phyloP scores from a whole-genome alignment of 1,140 invertebrate species.

The Danaus melanippus region DNA sequence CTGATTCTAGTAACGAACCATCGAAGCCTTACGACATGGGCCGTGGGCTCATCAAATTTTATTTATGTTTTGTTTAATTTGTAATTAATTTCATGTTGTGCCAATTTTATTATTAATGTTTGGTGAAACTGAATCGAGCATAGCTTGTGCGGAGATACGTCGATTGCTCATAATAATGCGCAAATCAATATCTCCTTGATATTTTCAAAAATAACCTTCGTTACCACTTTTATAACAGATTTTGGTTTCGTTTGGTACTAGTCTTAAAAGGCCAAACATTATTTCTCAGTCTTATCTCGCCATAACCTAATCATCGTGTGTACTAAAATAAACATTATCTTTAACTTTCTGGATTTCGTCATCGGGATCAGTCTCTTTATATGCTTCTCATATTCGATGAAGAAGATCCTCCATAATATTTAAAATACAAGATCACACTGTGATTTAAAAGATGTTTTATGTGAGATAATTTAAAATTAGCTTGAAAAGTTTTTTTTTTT shows the following conservation, averaged over 20 bases:
- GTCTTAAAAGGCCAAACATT: conserved; percentile 64
- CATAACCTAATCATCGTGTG: conserved; percentile 16
- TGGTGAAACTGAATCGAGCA: conserved; percentile 56
- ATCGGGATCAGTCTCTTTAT: conserved; percentile 7
- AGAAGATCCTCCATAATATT: conserved; percentile 40
- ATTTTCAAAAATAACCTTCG: conserved; percentile 47
- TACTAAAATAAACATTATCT: conserved; percentile 16
- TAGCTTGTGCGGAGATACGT: conserved; percentile 51
- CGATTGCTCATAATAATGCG: conserved; percentile 32
- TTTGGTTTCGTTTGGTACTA: conserved; percentile 55
- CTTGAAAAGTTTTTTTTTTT: conserved; percentile 69
- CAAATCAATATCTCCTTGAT: conserved; percentile 42
- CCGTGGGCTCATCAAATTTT: conserved; percentile 55
- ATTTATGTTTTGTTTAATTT: conserved; percentile 63
- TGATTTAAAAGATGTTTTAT: conserved; percentile 68
- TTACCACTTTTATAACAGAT: conserved; percentile 57
- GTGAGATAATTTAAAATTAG: conserved; percentile 62
- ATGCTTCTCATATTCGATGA: conserved; percentile 30
- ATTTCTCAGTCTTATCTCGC: conserved; percentile 28
- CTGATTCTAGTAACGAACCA: conserved; percentile 46
- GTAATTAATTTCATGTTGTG: conserved; percentile 68
- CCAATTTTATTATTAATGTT: conserved; percentile 66
- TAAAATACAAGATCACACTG: conserved; percentile 56
- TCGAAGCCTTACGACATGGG: conserved; percentile 34
- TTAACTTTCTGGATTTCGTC: conserved; percentile 18